Conservation (phyloP, 2,113 vertebrate genomes). For the Takifugu flavidus region DNA sequence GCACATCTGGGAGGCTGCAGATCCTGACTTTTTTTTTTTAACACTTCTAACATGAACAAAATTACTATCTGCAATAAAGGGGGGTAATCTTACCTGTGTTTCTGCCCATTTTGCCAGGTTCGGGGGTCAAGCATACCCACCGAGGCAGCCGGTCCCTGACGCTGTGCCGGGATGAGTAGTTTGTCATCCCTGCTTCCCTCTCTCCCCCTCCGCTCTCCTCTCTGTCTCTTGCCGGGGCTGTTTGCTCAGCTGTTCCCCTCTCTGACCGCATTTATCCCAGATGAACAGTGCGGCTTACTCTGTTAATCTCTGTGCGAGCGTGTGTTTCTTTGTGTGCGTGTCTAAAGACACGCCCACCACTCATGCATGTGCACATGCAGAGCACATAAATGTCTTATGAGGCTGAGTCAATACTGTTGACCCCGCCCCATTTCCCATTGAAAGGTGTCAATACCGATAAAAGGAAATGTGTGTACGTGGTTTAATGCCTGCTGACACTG, state of each 20-base stretch:
- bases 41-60: neutral
- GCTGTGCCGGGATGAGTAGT: slow-evolving; percentile 49
- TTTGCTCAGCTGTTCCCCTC: slow-evolving; percentile 68
- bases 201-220: slow-evolving; percentile 40
- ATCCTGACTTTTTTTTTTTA: neutral
- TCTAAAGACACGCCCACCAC: neutral
- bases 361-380: slow-evolving; percentile 5
- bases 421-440: neutral
- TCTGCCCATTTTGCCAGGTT: slow-evolving; percentile 39
- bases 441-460: slow-evolving; percentile 1
- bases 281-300: slow-evolving; percentile 61
- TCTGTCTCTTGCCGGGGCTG: slow-evolving; percentile 54
- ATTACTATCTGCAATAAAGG: no score
- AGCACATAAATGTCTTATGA: slow-evolving; percentile 18
- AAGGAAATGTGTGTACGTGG: neutral
- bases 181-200: slow-evolving; percentile 51
- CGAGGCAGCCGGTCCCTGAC: slow-evolving; percentile 60
- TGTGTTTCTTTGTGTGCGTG: slow-evolving; percentile 27
- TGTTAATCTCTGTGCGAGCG: slow-evolving; percentile 55
- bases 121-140: slow-evolving; percentile 64
- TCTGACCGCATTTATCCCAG: slow-evolving; percentile 71
- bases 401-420: slow-evolving; percentile 1
- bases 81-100: slow-evolving; percentile 43
- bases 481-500: slow-evolving; percentile 5
- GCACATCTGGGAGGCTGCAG: slow-evolving; percentile 11